Percentiles rank a stretch among this genome's conserved stretches.
These are phyloP conservation scores for Macrosteles quadrilineatus DNA, from an alignment of 1,140 invertebrate species.

Conservation along the genomic window DNA sequence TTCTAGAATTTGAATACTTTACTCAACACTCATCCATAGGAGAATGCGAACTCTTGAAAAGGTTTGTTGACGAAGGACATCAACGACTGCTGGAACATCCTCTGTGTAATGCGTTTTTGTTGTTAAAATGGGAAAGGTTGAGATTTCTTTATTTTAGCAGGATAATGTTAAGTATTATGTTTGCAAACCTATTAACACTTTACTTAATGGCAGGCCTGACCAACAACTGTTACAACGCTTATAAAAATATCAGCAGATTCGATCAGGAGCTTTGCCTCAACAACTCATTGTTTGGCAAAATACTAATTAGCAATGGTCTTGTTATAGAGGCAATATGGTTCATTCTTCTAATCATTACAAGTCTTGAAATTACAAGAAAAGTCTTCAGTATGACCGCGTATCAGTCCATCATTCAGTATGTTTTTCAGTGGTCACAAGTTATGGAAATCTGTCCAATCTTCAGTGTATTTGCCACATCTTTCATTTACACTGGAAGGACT, in stretches of 20 bases:
- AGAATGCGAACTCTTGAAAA: conserved; percentile 79
- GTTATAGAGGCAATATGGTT: conserved; percentile 79
- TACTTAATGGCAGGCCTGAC: conserved; percentile 75
- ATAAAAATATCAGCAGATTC: conserved; percentile 49
- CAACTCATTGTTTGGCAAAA: conserved; percentile 69
- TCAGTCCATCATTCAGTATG: conserved; percentile 72
- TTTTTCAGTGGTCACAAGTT: conserved; percentile 78
- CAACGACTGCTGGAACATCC: conserved; percentile 81
- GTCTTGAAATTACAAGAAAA: conserved; percentile 74
- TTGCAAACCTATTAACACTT: conserved; percentile 73
- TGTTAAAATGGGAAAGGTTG: conserved; percentile 87
- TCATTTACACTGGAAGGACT: conserved; percentile 72
- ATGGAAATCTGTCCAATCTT: conserved; percentile 83
- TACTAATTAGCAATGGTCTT: conserved; percentile 68
- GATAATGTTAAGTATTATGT: conserved; percentile 75
- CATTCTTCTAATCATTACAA: conserved; percentile 68
- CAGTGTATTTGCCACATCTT: conserved; percentile 78
- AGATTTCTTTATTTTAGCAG: conserved; percentile 82
- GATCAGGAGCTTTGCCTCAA: conserved; percentile 62
- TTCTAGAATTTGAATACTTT: conserved; percentile 76
- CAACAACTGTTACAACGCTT: conserved; percentile 76
- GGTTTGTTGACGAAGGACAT: conserved; percentile 79
- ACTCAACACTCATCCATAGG: conserved; percentile 75
- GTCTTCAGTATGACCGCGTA: conserved; percentile 75
- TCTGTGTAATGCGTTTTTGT: conserved; percentile 77